These are phyloP conservation scores for Oreohelix idahoensis DNA, from an alignment of 1,140 invertebrate genomes.

Conservation along the genomic window DNA sequence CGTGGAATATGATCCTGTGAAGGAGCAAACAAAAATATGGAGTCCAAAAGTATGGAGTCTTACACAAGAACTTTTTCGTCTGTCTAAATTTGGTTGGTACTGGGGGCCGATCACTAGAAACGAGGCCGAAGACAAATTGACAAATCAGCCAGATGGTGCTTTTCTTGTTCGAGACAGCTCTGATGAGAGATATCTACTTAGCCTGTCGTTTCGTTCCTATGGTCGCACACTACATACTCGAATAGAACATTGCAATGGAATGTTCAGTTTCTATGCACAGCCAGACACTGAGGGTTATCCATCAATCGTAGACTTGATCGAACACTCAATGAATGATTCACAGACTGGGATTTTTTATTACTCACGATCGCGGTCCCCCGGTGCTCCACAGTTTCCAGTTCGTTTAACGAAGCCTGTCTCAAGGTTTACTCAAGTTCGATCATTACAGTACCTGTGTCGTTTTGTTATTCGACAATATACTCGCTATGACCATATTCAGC, in stretches of 20 bases:
- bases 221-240: conserved; percentile 82
- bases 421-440: conserved; percentile 82
- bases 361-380: conserved; percentile 79
- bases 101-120: conserved; percentile 79
- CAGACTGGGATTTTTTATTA: conserved; percentile 83
- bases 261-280: conserved; percentile 80
- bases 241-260: conserved; percentile 80
- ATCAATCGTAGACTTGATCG: conserved; percentile 81
- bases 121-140: conserved; percentile 79
- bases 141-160: conserved; percentile 83
- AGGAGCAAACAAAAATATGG: conserved; percentile 37
- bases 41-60: conserved; percentile 71
- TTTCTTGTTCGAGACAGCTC: conserved; percentile 85
- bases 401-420: conserved; percentile 85
- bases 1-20: conserved; percentile 35
- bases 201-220: conserved; percentile 83
- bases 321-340: conserved; percentile 81
- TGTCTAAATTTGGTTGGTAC: conserved; percentile 80
- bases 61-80: conserved; percentile 76
- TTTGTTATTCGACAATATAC: conserved; percentile 84
- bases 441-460: conserved; percentile 83
- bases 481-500: conserved; percentile 81
- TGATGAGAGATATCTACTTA: conserved; percentile 81
- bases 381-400: conserved; percentile 81
- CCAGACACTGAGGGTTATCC: conserved; percentile 80